Evolutionary conservation across 1,140 invertebrate genomes (phyloP).

Genomic region (Drosophila littoralis): DNA sequence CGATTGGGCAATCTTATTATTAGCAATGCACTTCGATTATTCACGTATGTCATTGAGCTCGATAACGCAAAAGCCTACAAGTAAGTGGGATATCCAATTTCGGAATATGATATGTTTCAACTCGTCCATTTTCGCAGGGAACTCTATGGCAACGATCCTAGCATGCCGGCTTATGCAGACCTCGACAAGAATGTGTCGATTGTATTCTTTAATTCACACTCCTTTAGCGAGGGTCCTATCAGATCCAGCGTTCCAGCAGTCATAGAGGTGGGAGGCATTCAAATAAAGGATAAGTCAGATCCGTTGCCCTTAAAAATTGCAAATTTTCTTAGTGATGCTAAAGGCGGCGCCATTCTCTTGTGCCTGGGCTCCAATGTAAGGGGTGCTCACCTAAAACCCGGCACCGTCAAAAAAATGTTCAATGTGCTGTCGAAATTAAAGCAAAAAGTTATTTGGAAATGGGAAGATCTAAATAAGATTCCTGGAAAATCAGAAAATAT

Average conservation of each 20-base stretch:
- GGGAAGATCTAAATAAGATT: slow-evolving; percentile 62
- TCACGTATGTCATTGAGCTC: slow-evolving; percentile 1
- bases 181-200: slow-evolving; percentile 64
- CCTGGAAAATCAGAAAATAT: slow-evolving; percentile 86
- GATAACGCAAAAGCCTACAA: slow-evolving; percentile 28
- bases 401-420: slow-evolving; percentile 84
- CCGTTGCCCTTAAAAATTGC: slow-evolving; percentile 60
- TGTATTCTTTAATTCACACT: slow-evolving; percentile 54
- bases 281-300: slow-evolving; percentile 70
- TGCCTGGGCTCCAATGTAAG: slow-evolving; percentile 86
- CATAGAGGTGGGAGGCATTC: slow-evolving; percentile 84
- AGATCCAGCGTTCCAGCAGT: slow-evolving; percentile 76
- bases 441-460: slow-evolving; percentile 86
- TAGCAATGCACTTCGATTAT: background rate
- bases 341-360: slow-evolving; percentile 85
- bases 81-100: slow-evolving; percentile 19
- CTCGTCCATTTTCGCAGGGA: background rate
- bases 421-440: slow-evolving; percentile 84
- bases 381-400: slow-evolving; percentile 76
- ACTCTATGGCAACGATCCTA: slow-evolving; percentile 47
- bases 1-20: background rate
- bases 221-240: slow-evolving; percentile 62
- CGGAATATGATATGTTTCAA: background rate
- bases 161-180: slow-evolving; percentile 38
- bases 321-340: slow-evolving; percentile 53